Base-by-base conservation (phyloP, 23 tunicate genomes). In the Trididemnum miniatum region DNA sequence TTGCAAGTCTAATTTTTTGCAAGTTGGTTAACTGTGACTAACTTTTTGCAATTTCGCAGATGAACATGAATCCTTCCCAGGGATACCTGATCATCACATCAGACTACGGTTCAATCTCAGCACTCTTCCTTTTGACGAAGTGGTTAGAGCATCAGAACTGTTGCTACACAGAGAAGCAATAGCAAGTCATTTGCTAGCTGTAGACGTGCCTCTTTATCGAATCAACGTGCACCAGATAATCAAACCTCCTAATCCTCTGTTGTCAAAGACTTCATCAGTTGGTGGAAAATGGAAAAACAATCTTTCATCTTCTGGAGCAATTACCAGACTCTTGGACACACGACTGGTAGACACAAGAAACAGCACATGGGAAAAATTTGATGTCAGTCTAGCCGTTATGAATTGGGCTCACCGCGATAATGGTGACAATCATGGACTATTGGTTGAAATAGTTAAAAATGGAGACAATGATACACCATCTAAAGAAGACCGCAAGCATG, bases 301-400 rank as follows among this genome's bases (percentile, higher is more conserved):
- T 24, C 36, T 62, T 20, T 5, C 60, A 38, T 71, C 37, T 1
- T 12, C 35, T 38, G 63, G 35, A 67, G 63, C 96, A 1, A 91
- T 91, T 15, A 86, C 87, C 18, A 59, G 93, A 34, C 88, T 93
- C 5, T 69, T 93, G 15, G 93, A 84, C 34, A 88, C 93, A 71
- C 71, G 98, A 59, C 62, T 84, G 15, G 65, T 93, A 0, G 87
- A 93, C 59, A 59, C 89, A 35, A 35, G 86, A 25, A 88, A 93
- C 84, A 84, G 85, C 76, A 93, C 93, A 0, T 93, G 98, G 98
- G 98, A 93, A 38, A 34, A 85, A 52, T 93, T 93, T 65, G 93
- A 93, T 67, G 89, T 93, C 18, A 88, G 93, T 34, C 51, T 67
- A 24, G 83, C 80, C 2, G 64, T 85, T 15, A 39, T 37, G 76